A percentile compares a stretch with the other conserved stretches of the same genome.
Conservation (phyloP, 1,140 invertebrate genomes). For the Planococcus citri region DNA sequence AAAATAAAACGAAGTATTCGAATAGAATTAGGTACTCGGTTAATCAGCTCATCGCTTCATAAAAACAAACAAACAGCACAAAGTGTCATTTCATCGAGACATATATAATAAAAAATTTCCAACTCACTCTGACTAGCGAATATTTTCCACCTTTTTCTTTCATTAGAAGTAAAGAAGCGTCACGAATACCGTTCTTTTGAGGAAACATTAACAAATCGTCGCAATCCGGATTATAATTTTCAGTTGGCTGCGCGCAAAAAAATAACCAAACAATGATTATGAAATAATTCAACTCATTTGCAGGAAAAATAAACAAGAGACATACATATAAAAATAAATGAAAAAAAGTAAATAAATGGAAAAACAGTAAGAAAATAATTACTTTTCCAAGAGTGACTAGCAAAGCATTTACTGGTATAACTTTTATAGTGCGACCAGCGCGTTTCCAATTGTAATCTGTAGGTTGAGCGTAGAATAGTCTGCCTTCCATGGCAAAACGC, state of each 20-base stretch:
- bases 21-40: conserved; percentile 21
- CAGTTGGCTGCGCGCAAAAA: conserved; percentile 42
- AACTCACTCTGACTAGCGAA: conserved; percentile 55
- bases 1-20: no score
- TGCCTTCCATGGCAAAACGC: conserved; percentile 73
- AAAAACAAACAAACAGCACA: conserved; percentile 16
- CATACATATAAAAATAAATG: background rate
- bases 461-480: conserved; percentile 69
- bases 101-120: no score
- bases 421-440: conserved; percentile 71
- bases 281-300: background rate
- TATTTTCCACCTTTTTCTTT: conserved; percentile 82
- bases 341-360: no score
- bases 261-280: conserved; percentile 9
- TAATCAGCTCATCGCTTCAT: background rate
- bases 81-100: no score
- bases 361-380: conserved; percentile 26
- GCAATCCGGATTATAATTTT: conserved; percentile 38
- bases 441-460: conserved; percentile 77
- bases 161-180: conserved; percentile 73
- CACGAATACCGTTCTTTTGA: conserved; percentile 57
- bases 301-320: background rate
- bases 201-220: conserved; percentile 43
- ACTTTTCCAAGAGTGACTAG: conserved; percentile 66
- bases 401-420: conserved; percentile 72